phyloP scores from a whole-genome alignment of 2,888 invertebrate species.

The Oscheius sp. region DNA sequence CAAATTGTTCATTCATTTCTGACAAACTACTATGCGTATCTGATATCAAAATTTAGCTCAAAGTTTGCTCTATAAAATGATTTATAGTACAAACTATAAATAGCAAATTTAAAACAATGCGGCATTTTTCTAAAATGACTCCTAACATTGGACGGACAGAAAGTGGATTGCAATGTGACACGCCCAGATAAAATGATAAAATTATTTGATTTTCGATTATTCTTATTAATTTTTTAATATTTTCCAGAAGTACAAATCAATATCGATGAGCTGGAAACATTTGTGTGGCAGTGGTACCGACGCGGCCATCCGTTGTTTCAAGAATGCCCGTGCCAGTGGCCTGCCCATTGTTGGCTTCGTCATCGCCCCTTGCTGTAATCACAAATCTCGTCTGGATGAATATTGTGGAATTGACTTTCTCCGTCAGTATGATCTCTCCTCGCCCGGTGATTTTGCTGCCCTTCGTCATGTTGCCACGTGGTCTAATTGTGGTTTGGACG shows the following conservation, averaged over 20 bases:
- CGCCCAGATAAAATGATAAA: too few relatives aligned
- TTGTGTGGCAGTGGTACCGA: slow-evolving; percentile 70
- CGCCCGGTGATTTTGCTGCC: slow-evolving; percentile 57
- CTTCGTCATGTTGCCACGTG: slow-evolving; percentile 65
- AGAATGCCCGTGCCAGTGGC: slow-evolving; percentile 19
- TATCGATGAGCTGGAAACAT: slow-evolving; percentile 65
- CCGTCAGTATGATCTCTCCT: slow-evolving; percentile 46
- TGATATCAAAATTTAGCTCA: too few relatives aligned
- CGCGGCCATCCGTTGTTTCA: slow-evolving; percentile 54
- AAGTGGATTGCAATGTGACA: too few relatives aligned
- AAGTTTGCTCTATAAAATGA: too few relatives aligned
- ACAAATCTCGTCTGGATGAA: slow-evolving; percentile 61
- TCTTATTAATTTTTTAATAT: not conserved
- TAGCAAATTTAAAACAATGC: too few relatives aligned
- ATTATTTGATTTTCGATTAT: too few relatives aligned
- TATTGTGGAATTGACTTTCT: slow-evolving; percentile 59
- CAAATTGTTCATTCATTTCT: too few relatives aligned
- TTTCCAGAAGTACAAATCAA: slow-evolving; percentile 44
- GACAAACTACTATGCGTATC: too few relatives aligned
- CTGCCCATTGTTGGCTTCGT: slow-evolving; percentile 53
- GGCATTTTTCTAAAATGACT: too few relatives aligned
- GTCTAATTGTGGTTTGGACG: slow-evolving; percentile 57
- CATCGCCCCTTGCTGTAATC: slow-evolving; percentile 68
- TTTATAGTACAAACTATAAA: too few relatives aligned
- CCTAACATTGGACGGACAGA: too few relatives aligned